Conservation (phyloP, 2,888 invertebrate species). For the Agriopis leucophaearia region DNA sequence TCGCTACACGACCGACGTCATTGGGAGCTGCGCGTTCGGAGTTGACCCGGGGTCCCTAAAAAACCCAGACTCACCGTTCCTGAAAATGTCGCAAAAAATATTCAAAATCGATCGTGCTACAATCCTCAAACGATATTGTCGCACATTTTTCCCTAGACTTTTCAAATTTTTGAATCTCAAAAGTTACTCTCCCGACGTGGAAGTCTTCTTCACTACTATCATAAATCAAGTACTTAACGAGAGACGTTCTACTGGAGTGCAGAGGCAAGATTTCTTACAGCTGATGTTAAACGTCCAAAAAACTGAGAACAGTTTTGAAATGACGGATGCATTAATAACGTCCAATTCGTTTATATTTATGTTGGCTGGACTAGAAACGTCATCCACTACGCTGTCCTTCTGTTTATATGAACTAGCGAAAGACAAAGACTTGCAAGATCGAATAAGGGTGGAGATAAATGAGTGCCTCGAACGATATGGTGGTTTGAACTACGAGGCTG, state of each 20-base stretch:
- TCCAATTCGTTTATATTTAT: conserved; percentile 84
- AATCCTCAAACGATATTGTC: conserved; percentile 76
- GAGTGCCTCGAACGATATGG: conserved; percentile 65
- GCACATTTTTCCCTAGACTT: conserved; percentile 74
- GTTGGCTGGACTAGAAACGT: conserved; percentile 80
- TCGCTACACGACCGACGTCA: conserved; percentile 79
- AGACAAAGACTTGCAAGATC: conserved; percentile 72
- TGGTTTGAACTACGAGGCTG: conserved; percentile 75
- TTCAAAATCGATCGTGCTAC: conserved; percentile 72
- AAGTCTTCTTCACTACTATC: conserved; percentile 73
- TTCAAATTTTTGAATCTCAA: conserved; percentile 78
- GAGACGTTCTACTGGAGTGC: conserved; percentile 65
- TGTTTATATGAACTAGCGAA: conserved; percentile 79
- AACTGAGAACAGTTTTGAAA: conserved; percentile 66
- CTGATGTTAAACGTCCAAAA: conserved; percentile 81
- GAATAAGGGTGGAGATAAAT: conserved; percentile 67
- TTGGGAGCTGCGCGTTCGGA: conserved; percentile 81
- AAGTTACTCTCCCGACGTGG: conserved; percentile 75
- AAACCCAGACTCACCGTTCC: conserved; percentile 74
- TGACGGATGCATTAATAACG: conserved; percentile 81
- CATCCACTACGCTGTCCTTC: conserved; percentile 78
- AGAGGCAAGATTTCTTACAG: conserved; percentile 78
- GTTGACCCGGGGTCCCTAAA: conserved; percentile 76
- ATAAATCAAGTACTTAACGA: conserved; percentile 76
- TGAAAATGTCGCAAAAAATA: conserved; percentile 81